phyloP scores from a whole-genome alignment of 2,888 invertebrate genomes.

The Gandaritis pyraliata region DNA sequence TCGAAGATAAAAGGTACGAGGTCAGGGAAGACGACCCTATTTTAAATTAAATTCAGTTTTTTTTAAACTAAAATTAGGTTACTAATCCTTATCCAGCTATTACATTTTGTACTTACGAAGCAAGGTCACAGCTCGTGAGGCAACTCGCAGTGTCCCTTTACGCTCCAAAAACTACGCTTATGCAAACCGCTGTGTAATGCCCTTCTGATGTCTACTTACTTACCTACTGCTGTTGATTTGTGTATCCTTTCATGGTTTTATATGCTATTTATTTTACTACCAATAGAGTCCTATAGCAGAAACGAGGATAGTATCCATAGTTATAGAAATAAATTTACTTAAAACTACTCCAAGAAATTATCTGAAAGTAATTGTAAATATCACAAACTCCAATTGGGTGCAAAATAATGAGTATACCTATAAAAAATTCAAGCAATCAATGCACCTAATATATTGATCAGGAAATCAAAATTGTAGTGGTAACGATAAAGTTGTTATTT shows the following conservation, averaged over 20 bases:
- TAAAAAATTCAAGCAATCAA: constrained; percentile 14
- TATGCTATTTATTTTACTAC: background rate
- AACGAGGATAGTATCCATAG: no score
- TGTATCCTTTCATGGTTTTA: constrained; percentile 21
- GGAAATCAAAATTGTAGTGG: constrained; percentile 31
- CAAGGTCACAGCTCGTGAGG: constrained; percentile 73
- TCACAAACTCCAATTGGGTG: background rate
- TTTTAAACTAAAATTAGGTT: constrained; percentile 23
- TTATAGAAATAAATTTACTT: no score
- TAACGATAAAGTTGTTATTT: constrained; percentile 23
- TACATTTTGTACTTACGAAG: constrained; percentile 34
- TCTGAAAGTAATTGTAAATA: background rate
- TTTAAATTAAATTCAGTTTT: no score
- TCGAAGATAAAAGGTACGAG: background rate
- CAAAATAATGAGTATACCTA: constrained; percentile 4
- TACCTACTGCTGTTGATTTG: constrained; percentile 33
- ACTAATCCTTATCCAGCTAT: constrained; percentile 41
- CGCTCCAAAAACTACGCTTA: constrained; percentile 80
- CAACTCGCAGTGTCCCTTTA: constrained; percentile 74
- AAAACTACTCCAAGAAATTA: no score
- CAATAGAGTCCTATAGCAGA: no score
- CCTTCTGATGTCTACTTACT: constrained; percentile 36
- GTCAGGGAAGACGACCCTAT: no score
- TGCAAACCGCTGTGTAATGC: constrained; percentile 60
- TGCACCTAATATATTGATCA: constrained; percentile 20